These are phyloP conservation scores for Clarias fuscus DNA, from an alignment of 2,797 vertebrate genomes.

Conservation along the genomic window DNA sequence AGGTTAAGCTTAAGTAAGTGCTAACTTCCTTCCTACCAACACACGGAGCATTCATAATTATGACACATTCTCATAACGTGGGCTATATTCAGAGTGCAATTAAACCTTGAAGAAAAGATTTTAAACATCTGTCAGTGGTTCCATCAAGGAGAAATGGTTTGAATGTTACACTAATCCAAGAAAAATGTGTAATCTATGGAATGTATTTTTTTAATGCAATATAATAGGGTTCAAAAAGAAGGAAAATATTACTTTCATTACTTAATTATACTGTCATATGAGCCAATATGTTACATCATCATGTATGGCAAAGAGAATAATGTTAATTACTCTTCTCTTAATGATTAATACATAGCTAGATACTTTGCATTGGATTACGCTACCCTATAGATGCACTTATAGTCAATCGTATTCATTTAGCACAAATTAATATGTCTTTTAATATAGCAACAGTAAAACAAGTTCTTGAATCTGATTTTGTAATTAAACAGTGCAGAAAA, in stretches of 20 bases:
- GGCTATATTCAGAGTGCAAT: neutral
- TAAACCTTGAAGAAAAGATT: slow-evolving; percentile 2
- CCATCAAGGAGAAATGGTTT: neutral
- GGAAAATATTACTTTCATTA: neutral
- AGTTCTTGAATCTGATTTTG: neutral
- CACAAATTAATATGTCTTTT: neutral
- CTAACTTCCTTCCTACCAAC: slow-evolving; percentile 6
- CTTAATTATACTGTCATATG: neutral
- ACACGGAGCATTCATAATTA: slow-evolving; percentile 12
- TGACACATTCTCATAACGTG: neutral
- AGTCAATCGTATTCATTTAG: neutral
- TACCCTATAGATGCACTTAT: neutral
- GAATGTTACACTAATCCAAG: neutral
- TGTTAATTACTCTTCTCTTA: neutral
- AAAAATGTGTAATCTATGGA: neutral
- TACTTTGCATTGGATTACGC: neutral
- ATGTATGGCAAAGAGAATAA: neutral
- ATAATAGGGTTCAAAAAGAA: neutral
- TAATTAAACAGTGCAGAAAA: neutral
- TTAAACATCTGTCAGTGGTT: neutral
- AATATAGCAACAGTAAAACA: neutral
- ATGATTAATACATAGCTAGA: neutral
- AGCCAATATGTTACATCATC: neutral
- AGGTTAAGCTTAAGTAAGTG: slow-evolving; percentile 28
- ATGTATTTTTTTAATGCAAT: neutral